These are phyloP conservation scores for Istiophorus platypterus DNA, from an alignment of 2,113 vertebrate species.

Conservation along the genomic window DNA sequence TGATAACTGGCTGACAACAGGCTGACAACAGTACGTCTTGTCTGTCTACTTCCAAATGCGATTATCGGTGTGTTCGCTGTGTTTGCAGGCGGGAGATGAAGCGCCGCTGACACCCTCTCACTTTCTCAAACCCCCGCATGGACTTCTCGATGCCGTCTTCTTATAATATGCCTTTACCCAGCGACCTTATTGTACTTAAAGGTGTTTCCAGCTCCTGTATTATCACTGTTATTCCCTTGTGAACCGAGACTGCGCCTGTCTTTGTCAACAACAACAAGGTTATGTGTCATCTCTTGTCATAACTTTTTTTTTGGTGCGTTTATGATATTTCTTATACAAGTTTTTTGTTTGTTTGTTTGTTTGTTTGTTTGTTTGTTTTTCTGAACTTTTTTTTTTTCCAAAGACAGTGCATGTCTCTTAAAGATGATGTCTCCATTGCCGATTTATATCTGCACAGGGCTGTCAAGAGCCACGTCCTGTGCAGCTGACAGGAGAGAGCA, in stretches of 20 bases:
- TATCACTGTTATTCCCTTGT: slow-evolving; percentile 10
- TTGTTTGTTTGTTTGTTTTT: neutral
- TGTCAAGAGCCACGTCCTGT: slow-evolving; percentile 1
- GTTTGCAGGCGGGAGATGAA: slow-evolving; percentile 41
- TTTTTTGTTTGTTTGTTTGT: neutral
- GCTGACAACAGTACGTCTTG: slow-evolving; percentile 40
- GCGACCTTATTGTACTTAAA: neutral
- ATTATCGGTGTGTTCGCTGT: slow-evolving; percentile 54
- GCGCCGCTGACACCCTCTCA: slow-evolving; percentile 33
- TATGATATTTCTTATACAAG: slow-evolving; percentile 7
- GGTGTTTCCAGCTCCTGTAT: neutral
- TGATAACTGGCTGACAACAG: slow-evolving; percentile 54
- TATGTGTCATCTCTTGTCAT: neutral
- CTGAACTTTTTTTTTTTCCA: neutral
- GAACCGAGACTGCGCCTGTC: slow-evolving; percentile 12
- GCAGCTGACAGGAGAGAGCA: slow-evolving; percentile 17
- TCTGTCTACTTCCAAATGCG: slow-evolving; percentile 53
- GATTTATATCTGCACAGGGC: neutral
- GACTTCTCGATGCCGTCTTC: too few relatives aligned
- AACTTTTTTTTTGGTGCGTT: slow-evolving; percentile 15
- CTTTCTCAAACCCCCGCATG: slow-evolving; percentile 6
- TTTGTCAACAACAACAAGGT: slow-evolving; percentile 15
- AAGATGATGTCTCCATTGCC: neutral
- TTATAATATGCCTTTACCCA: too few relatives aligned
- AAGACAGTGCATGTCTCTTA: neutral